These are phyloP conservation scores for Bradypus variegatus DNA, from an alignment of 2,797 vertebrate genomes.

Conservation along the genomic window DNA sequence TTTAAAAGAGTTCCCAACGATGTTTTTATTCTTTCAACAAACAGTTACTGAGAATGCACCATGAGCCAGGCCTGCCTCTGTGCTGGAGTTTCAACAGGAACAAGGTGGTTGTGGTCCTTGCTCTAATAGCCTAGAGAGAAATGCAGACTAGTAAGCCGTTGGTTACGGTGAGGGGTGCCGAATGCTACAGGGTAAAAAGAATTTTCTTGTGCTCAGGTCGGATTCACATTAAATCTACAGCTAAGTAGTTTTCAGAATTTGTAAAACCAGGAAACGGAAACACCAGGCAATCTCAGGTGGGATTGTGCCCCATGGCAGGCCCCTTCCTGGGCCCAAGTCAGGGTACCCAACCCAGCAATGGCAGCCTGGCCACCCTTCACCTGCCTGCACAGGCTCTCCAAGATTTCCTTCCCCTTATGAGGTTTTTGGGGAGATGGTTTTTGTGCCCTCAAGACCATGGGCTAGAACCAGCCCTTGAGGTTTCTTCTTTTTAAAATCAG, in stretches of 20 bases:
- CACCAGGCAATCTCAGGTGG: not conserved
- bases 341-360: not conserved
- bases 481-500: not conserved
- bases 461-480: not conserved
- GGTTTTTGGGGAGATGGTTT: not conserved
- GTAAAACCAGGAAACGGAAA: not conserved
- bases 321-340: not conserved
- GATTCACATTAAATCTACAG: not conserved
- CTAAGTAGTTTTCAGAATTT: not conserved
- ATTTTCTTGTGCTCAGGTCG: not conserved
- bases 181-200: not conserved
- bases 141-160: not conserved
- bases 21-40: not conserved
- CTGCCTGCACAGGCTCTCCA: not conserved
- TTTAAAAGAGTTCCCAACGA: not conserved
- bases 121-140: not conserved
- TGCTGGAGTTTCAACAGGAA: not conserved
- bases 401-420: not conserved
- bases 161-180: not conserved
- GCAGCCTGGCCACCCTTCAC: not conserved
- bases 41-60: not conserved
- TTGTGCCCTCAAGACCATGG: not conserved
- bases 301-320: not conserved
- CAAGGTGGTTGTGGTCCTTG: not conserved
- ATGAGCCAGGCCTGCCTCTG: not conserved